These are phyloP conservation scores for Nycticorax nycticorax DNA, from an alignment of 2,113 vertebrate genomes.

Conservation along the genomic window DNA sequence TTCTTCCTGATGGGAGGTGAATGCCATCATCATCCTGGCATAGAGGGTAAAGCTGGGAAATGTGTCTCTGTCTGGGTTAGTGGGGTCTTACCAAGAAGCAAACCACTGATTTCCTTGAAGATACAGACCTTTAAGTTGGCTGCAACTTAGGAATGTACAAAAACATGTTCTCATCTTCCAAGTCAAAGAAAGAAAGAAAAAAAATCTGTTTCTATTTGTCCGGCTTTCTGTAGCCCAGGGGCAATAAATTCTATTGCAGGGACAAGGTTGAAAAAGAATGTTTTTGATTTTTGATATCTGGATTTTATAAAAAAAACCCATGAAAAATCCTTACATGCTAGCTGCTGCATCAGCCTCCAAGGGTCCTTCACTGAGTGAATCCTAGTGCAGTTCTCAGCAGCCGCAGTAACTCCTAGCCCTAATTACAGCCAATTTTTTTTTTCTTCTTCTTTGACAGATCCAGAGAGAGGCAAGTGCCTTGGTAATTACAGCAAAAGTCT, in stretches of 20 bases:
- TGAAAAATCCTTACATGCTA: not conserved
- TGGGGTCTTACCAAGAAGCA: not conserved
- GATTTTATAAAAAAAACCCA: not conserved
- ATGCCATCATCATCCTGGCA: not conserved
- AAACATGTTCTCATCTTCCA: slow-evolving; percentile 26
- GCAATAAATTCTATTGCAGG: not conserved
- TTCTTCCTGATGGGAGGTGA: not conserved
- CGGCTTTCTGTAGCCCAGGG: not conserved
- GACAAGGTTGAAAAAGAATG: not conserved
- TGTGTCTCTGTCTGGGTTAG: not conserved
- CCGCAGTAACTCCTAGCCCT: not conserved
- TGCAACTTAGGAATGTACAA: slow-evolving; percentile 34
- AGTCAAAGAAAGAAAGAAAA: slow-evolving; percentile 10
- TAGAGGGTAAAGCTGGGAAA: slow-evolving; percentile 3
- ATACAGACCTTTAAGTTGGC: slow-evolving; percentile 56
- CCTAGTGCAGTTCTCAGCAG: not conserved
- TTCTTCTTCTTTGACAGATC: not conserved
- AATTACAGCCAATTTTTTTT: not conserved
- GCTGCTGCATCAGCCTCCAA: slow-evolving; percentile 5
- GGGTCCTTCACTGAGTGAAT: not conserved
- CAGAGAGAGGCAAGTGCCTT: not conserved
- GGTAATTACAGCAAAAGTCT: not conserved
- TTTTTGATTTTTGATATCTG: slow-evolving; percentile 24
- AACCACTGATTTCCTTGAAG: slow-evolving; percentile 23
- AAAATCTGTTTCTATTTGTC: slow-evolving; percentile 25